Evolutionary conservation across 2,888 invertebrate genomes (phyloP).

Genomic region (Tenthredo amoena): DNA sequence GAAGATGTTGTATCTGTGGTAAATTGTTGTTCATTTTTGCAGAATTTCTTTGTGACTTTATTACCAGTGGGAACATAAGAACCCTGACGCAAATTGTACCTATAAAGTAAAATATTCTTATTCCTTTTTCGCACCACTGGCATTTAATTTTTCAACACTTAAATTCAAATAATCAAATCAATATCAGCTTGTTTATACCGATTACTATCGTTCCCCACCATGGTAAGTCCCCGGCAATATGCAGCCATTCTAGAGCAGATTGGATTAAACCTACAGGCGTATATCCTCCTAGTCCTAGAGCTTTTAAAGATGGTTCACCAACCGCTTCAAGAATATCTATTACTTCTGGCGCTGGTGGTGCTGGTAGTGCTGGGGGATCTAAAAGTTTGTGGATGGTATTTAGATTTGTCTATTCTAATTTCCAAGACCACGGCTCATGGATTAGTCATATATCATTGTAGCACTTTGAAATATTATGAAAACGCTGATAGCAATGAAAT

Average conservation of each 20-base stretch:
- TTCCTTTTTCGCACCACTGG: neutral
- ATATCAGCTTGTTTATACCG: slow-evolving; percentile 78
- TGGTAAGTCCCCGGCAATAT: slow-evolving; percentile 89
- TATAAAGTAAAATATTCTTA: slow-evolving; percentile 47
- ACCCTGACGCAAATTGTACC: slow-evolving; percentile 89
- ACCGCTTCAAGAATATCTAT: slow-evolving; percentile 61
- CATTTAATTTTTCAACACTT: neutral
- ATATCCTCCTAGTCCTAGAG: slow-evolving; percentile 88
- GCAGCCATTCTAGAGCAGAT: slow-evolving; percentile 89
- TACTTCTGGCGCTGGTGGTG: slow-evolving; percentile 66
- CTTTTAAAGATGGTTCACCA: slow-evolving; percentile 89
- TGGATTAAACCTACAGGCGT: slow-evolving; percentile 91
- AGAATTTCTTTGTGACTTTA: slow-evolving; percentile 89
- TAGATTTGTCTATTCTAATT: neutral
- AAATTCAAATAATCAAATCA: slow-evolving; percentile 32
- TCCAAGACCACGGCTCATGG: no score
- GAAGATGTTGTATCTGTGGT: slow-evolving; percentile 91
- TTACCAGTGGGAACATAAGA: slow-evolving; percentile 91
- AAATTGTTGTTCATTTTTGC: slow-evolving; percentile 91
- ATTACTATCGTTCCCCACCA: slow-evolving; percentile 96
- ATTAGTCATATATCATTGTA: no score
- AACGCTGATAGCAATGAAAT: neutral
- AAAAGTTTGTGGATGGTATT: neutral
- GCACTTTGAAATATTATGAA: no score
- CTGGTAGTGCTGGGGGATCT: slow-evolving; percentile 70